phyloP scores from a whole-genome alignment of 2,113 vertebrate species.

The Grus americana region DNA sequence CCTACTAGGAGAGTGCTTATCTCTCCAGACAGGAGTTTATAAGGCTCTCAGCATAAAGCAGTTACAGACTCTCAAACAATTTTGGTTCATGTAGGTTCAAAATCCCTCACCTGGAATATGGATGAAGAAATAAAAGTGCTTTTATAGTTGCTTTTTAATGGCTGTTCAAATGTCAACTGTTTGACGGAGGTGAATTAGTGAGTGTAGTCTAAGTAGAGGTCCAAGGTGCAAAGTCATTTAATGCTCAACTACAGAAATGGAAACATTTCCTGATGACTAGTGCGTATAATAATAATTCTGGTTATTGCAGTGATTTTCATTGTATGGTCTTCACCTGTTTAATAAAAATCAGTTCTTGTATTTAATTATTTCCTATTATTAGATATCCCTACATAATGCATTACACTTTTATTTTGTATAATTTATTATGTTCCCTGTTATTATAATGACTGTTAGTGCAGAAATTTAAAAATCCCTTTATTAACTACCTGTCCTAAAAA shows the following conservation, averaged over 20 bases:
- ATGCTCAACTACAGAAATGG: conserved; percentile 13
- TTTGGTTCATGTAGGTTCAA: not conserved
- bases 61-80: not conserved
- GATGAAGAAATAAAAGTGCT: not conserved
- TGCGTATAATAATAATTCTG: not conserved
- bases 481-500: not conserved
- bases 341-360: not conserved
- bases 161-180: not conserved
- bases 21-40: not conserved
- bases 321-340: not conserved
- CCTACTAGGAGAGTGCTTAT: not conserved
- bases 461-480: not conserved
- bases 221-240: conserved; percentile 39
- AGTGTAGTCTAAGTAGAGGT: not conserved
- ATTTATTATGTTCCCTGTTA: not conserved
- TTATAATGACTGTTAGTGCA: not conserved
- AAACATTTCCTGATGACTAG: not conserved
- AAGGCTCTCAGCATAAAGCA: not conserved
- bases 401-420: not conserved
- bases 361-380: not conserved
- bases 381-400: not conserved
- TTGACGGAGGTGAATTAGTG: not conserved
- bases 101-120: not conserved
- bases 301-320: not conserved
- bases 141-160: not conserved